Conservation (phyloP, 2,797 vertebrate genomes). For the Melanotaenia parkinsoni region DNA sequence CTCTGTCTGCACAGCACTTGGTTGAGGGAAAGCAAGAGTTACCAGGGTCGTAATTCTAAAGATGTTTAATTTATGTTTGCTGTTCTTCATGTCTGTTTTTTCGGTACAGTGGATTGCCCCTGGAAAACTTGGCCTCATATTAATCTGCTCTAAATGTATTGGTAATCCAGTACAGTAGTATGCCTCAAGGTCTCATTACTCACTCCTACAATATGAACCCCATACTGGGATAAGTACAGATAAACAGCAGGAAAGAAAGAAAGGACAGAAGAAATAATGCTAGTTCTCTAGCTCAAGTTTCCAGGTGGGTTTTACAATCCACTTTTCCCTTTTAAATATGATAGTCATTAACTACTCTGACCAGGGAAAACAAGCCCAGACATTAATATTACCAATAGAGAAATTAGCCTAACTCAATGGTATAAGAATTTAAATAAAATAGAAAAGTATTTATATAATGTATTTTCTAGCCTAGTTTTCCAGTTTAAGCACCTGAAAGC, state of each 20-base stretch:
- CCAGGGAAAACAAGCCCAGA: neutral
- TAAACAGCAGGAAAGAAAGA: constrained; percentile 19
- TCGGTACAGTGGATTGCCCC: constrained; percentile 43
- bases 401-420: neutral
- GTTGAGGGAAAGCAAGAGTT: constrained; percentile 48
- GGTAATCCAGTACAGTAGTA: constrained; percentile 54
- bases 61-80: constrained; percentile 62
- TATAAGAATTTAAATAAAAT: neutral
- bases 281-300: constrained; percentile 24
- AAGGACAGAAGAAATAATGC: constrained; percentile 11
- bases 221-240: constrained; percentile 42
- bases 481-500: neutral
- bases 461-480: neutral
- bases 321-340: constrained; percentile 16
- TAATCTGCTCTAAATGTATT: constrained; percentile 56
- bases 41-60: constrained; percentile 65
- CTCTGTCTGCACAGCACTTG: constrained; percentile 39
- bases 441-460: neutral
- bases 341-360: neutral
- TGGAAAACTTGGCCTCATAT: constrained; percentile 59
- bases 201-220: constrained; percentile 50
- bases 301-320: constrained; percentile 5
- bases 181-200: constrained; percentile 58
- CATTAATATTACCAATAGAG: neutral
- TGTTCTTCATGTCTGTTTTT: constrained; percentile 59